These are phyloP conservation scores for Anhinga rufa DNA, from an alignment of 2,113 vertebrate genomes.

Conservation along the genomic window DNA sequence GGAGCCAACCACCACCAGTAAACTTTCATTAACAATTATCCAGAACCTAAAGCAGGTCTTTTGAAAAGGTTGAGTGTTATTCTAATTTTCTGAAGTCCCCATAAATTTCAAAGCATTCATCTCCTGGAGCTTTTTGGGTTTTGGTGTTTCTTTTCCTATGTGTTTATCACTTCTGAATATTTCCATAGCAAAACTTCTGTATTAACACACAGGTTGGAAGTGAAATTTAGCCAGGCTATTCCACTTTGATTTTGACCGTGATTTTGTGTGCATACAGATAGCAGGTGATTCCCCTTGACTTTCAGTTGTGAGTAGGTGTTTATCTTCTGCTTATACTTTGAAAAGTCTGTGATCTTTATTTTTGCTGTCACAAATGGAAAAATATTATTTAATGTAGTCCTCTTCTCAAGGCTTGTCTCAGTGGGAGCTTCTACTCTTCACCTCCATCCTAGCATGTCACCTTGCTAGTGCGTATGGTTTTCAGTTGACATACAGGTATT, in stretches of 20 bases:
- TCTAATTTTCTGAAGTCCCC: neutral
- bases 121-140: neutral
- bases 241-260: neutral
- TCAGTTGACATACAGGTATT: neutral
- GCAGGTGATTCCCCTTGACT: neutral
- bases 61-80: neutral
- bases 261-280: neutral
- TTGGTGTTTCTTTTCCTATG: neutral
- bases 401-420: neutral
- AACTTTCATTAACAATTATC: neutral
- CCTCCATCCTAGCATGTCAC: neutral
- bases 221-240: neutral
- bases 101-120: neutral
- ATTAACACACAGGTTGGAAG: neutral
- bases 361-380: neutral
- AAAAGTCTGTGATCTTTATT: neutral
- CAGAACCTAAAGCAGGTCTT: neutral
- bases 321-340: neutral
- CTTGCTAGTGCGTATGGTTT: neutral
- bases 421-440: neutral
- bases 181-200: neutral
- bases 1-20: slow-evolving; percentile 13
- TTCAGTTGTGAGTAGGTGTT: neutral
- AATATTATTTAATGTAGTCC: neutral
- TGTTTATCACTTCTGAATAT: neutral